Evolutionary conservation across 2,888 invertebrate species (phyloP).

Genomic region (Margaritifera margaritifera): DNA sequence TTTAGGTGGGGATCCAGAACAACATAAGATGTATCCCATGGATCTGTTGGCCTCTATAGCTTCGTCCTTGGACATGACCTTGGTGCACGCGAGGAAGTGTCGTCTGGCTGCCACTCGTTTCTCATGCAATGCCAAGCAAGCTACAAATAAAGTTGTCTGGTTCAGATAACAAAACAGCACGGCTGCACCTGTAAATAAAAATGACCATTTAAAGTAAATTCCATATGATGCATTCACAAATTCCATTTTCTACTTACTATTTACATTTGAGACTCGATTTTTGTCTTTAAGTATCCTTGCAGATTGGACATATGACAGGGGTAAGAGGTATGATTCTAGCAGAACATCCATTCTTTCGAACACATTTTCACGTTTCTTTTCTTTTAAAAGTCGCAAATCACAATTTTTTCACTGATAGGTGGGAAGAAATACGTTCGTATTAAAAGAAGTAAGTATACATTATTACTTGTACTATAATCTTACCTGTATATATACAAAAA

Average conservation of each 20-base stretch:
- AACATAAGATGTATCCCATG: constrained; percentile 62
- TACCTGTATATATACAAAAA: constrained; percentile 57
- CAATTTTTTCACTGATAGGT: too few relatives aligned
- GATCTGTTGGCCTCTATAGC: constrained; percentile 16
- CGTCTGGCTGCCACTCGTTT: constrained; percentile 32
- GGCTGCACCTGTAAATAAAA: constrained; percentile 42
- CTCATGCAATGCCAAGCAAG: constrained; percentile 53
- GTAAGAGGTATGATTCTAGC: too few relatives aligned
- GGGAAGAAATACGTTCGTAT: too few relatives aligned
- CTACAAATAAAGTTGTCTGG: constrained; percentile 50
- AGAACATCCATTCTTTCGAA: too few relatives aligned
- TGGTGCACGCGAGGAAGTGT: constrained; percentile 41
- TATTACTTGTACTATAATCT: background rate
- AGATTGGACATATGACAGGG: too few relatives aligned
- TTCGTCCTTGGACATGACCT: constrained; percentile 30
- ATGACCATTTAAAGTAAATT: background rate
- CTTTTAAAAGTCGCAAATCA: too few relatives aligned
- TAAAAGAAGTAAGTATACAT: too few relatives aligned
- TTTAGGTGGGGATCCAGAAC: constrained; percentile 37
- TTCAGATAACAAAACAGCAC: constrained; percentile 57
- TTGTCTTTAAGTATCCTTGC: too few relatives aligned
- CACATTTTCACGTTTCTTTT: too few relatives aligned
- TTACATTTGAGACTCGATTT: background rate
- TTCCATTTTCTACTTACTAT: background rate
- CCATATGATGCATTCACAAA: background rate